Evolutionary conservation across 2,113 vertebrate species (phyloP), one percentile per base, ranked within the genome.

Genomic region (Silurus glanis): DNA sequence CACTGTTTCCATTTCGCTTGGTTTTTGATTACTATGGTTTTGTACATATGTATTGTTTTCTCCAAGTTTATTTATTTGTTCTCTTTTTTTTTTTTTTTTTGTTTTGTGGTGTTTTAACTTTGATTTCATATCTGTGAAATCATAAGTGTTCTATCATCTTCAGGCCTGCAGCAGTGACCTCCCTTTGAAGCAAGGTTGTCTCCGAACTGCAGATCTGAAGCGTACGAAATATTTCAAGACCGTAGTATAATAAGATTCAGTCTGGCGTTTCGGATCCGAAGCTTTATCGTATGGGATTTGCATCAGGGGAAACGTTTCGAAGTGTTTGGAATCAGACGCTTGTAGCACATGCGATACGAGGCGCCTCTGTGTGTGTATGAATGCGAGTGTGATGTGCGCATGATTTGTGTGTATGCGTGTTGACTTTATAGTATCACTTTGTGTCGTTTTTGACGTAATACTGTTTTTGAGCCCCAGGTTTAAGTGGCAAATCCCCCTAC

Each of bases 341-440:
- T 86, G 93, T 93, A 92, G 92, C 91, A 92, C 92, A 92, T 93
- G 91, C 92, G 80, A 69, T 90, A 89, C 89, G 83, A 91, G 90
- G 84, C 82, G 64, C 89, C 89, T 90, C 90, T 62, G 62, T 47
- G 88, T 14, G 80, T 84, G 83, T 80, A 86, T 61, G 75, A 88
- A 87, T 83, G 71, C 45, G 76, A 83, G 89, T 87, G 89, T 89
- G 83, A 90, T 90, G 91, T 90, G 76, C 58, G 91, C 88, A 82
- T 90, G 90, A 84, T 79, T 80, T 76, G 76, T 80, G 53, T 87
- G 85, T 83, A 87, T 86, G 81, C 83, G 71, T 89, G 87, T 86
- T 91, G 85, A 91, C 83, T 92, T 93, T 89, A 91, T 93, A 93
- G 93, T 94, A 93, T 94, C 93, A 91, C 86, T 90, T 92, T 89